phyloP scores from a whole-genome alignment of 2,888 invertebrate species.

The Eupeodes luniger region DNA sequence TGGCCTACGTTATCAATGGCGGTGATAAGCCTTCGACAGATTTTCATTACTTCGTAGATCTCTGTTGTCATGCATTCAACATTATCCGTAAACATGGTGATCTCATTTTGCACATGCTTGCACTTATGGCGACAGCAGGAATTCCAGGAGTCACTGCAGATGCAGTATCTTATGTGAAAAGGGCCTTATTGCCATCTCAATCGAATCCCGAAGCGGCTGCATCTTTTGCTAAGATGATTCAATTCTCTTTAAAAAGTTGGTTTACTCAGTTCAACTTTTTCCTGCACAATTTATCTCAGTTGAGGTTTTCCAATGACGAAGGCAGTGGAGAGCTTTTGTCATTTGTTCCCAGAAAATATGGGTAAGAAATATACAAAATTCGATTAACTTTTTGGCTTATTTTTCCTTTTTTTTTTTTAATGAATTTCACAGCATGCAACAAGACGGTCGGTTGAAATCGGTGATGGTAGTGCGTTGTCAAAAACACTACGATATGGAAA shows the following conservation, averaged over 20 bases:
- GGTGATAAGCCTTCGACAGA: constrained; percentile 96
- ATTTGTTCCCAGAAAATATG: constrained; percentile 97
- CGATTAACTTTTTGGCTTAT: not conserved
- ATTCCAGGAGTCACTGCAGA: constrained; percentile 91
- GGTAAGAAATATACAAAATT: constrained; percentile 86
- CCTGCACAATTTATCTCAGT: constrained; percentile 97
- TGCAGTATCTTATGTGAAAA: constrained; percentile 96
- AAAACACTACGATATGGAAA: constrained; percentile 98
- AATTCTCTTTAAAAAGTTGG: constrained; percentile 95
- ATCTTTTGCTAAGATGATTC: constrained; percentile 97
- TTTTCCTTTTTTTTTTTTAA: constrained; percentile 69
- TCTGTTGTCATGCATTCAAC: constrained; percentile 99
- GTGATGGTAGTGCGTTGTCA: constrained; percentile 95
- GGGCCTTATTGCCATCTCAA: constrained; percentile 93
- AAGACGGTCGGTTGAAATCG: constrained; percentile 94
- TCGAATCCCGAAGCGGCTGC: constrained; percentile 98
- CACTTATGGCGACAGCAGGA: constrained; percentile 86
- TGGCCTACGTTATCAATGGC: constrained; percentile 99
- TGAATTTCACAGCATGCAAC: constrained; percentile 88
- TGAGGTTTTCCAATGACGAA: constrained; percentile 95
- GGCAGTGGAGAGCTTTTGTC: constrained; percentile 92
- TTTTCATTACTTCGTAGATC: constrained; percentile 99
- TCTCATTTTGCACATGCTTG: constrained; percentile 94
- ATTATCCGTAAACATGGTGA: constrained; percentile 96
- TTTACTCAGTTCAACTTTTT: constrained; percentile 99